Base-by-base conservation (phyloP, 2,888 invertebrate genomes). In the Schrankia costaestrigalis region DNA sequence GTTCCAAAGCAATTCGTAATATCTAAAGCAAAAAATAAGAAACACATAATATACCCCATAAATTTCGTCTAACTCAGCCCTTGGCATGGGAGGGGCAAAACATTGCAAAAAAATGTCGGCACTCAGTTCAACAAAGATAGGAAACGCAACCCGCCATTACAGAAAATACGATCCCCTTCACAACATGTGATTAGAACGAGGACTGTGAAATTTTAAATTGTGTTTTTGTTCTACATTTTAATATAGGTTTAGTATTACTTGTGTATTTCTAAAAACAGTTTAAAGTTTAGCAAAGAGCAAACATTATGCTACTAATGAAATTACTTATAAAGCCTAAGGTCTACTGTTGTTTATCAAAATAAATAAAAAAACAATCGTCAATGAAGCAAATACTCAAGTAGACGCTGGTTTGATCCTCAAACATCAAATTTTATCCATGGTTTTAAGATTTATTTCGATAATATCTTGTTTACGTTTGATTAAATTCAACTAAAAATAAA, bases 61-160 rank as follows among this genome's bases (percentile, higher is more conserved):
- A 73, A 74, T 76, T 73, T 69, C 39, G 54, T 57, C 45, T 38
- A 50, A 56, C 47, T 60, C 61, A 54, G 65, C 66, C 71, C 67
- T 61, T 56, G 56, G 61, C 54, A 56, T 62, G 67, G 71, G 71
- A 72, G 76, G 77, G 78, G 77, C 74, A 67, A 71, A 51, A 52
- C 47, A 46, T 63, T 71, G 73, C 78, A 84, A 86, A 83, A 86
- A 25, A 85, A 83, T 48, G 79, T 74, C 83, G 85, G 83, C 82
- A 62, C 68, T 68, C 72, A 62, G 53, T 63, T 64, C 73, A 58
- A 78, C 82, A 84, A 82, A 83, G 81, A 80, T 77, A 80, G 79
- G 71, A 73, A 79, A 82, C 73, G 74, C 75, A 84, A 72, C 77
- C 82, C 75, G 73, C 80, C 81, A 85, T 85, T 84, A 83, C 69